Evolutionary conservation across 2,797 vertebrate species (phyloP).

Genomic region (Pipistrellus kuhlii): DNA sequence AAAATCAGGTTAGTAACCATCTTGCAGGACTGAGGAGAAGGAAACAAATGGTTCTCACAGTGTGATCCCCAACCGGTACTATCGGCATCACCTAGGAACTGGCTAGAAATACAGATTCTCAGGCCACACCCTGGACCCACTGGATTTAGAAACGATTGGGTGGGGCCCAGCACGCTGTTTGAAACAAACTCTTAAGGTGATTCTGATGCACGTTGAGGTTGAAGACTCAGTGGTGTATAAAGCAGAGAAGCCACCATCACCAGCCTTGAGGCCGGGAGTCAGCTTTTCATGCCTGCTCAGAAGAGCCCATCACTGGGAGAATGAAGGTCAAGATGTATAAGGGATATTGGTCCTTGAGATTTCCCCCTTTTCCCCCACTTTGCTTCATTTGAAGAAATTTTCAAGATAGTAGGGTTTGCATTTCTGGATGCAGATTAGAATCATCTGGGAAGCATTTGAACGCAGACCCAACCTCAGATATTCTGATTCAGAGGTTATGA

Average conservation of each 20-base stretch:
- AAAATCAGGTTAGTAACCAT: background rate
- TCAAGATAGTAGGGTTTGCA: background rate
- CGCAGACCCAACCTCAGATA: background rate
- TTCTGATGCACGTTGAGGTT: background rate
- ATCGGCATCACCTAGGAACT: background rate
- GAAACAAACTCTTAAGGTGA: background rate
- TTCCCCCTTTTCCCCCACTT: background rate
- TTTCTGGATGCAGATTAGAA: background rate
- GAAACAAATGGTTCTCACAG: background rate
- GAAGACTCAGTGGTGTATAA: background rate
- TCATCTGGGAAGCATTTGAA: background rate
- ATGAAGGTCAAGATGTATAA: background rate
- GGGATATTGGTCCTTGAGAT: background rate
- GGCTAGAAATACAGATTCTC: background rate
- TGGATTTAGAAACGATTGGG: background rate
- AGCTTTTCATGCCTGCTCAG: background rate
- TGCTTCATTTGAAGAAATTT: slow-evolving; percentile 31
- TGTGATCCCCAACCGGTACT: background rate
- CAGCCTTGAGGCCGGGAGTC: background rate
- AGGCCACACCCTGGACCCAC: too few relatives aligned
- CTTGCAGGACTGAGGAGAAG: background rate
- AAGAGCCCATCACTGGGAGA: background rate
- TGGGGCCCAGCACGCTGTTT: background rate
- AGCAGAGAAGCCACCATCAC: background rate
- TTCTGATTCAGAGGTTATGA: background rate